Percentiles rank a stretch among this genome's conserved stretches.
phyloP scores from a whole-genome alignment of 2,797 vertebrate genomes.

The Pseudochirops corinnae region DNA sequence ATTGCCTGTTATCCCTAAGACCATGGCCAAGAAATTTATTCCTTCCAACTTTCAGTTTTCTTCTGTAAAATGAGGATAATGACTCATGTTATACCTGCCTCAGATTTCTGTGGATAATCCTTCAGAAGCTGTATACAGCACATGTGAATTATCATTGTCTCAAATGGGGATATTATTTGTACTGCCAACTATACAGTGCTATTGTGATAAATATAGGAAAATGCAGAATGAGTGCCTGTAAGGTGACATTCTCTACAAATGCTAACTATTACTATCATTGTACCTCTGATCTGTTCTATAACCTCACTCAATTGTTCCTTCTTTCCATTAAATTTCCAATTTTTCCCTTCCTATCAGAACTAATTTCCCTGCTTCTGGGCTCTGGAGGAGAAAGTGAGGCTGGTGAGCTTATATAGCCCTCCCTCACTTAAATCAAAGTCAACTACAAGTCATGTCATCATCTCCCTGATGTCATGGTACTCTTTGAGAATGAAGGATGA shows the following conservation, averaged over 20 bases:
- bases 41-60: background rate
- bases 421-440: no score
- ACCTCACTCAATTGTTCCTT: background rate
- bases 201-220: background rate
- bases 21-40: background rate
- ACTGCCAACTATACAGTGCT: background rate
- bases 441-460: no score
- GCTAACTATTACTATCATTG: background rate
- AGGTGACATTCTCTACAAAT: background rate
- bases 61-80: slow-evolving; percentile 1
- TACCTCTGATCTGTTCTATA: background rate
- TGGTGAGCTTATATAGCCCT: no score
- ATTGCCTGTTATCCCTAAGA: background rate
- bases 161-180: background rate
- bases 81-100: background rate
- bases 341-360: background rate
- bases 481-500: no score
- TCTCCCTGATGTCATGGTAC: no score
- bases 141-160: background rate
- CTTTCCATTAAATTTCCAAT: background rate
- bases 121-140: background rate
- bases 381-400: no score
- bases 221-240: background rate
- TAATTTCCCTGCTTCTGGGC: background rate
- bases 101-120: background rate